Percentiles rank a stretch among this genome's conserved stretches.
phyloP scores from a whole-genome alignment of 2,113 vertebrate genomes.

The Hylia prasina region DNA sequence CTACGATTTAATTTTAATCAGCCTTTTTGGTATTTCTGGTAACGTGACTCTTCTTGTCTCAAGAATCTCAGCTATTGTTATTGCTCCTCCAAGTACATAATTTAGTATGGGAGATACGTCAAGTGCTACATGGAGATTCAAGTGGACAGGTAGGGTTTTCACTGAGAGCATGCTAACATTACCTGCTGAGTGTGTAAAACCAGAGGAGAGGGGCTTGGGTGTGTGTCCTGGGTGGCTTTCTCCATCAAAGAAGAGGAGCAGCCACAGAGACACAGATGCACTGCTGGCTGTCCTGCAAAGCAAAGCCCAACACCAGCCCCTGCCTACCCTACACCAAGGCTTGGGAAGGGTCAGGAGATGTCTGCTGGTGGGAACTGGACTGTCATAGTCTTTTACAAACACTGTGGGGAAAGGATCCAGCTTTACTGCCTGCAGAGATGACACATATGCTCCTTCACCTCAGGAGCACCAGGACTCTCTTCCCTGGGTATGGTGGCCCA shows the following conservation, averaged over 20 bases:
- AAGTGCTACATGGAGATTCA: background rate
- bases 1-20: slow-evolving; percentile 63
- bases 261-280: background rate
- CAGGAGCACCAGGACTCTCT: background rate
- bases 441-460: background rate
- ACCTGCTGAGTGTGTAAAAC: background rate
- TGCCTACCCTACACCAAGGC: background rate
- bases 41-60: background rate
- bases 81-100: slow-evolving; percentile 22
- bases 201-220: background rate
- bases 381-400: background rate
- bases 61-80: slow-evolving; percentile 41
- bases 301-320: background rate
- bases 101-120: slow-evolving; percentile 7
- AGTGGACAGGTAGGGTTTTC: background rate
- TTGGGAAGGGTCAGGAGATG: background rate
- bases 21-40: slow-evolving; percentile 17
- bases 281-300: background rate
- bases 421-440: background rate
- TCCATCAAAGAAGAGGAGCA: background rate
- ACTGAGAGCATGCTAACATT: background rate
- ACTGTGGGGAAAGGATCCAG: background rate
- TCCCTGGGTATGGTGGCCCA: background rate
- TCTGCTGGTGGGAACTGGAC: background rate
- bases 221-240: background rate